phyloP scores from a whole-genome alignment of 2,888 invertebrate genomes.

The Eilema griseolum region DNA sequence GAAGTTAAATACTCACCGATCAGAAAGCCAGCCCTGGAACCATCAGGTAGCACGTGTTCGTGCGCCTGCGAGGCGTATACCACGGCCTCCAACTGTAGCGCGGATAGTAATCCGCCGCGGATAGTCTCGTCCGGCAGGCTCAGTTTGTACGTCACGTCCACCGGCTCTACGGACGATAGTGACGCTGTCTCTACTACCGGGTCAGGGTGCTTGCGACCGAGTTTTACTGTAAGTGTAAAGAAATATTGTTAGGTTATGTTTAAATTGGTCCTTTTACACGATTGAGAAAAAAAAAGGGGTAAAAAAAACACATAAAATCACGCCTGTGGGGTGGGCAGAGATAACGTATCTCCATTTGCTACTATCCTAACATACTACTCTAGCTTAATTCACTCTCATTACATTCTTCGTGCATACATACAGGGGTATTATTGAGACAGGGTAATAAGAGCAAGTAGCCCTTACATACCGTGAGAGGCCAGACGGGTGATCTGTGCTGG shows the following conservation, averaged over 20 bases:
- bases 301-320: no score
- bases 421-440: no score
- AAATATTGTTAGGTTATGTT: background rate
- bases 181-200: conserved; percentile 99
- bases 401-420: no score
- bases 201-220: conserved; percentile 99
- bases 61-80: conserved; percentile 99
- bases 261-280: no score
- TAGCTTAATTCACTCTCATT: no score
- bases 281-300: no score
- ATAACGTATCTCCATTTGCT: no score
- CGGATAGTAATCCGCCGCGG: conserved; percentile 95
- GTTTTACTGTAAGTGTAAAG: conserved; percentile 88
- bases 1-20: conserved; percentile 87
- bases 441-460: no score
- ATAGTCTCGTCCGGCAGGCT: conserved; percentile 95
- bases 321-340: no score
- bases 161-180: conserved; percentile 97
- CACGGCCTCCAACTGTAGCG: conserved; percentile 98
- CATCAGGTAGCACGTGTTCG: conserved; percentile 95
- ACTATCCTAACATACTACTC: no score
- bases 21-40: conserved; percentile 97
- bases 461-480: no score
- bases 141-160: conserved; percentile 95
- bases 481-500: no score